These are phyloP conservation scores for Dascillus cervinus DNA, from an alignment of 2,888 invertebrate species.

Conservation along the genomic window DNA sequence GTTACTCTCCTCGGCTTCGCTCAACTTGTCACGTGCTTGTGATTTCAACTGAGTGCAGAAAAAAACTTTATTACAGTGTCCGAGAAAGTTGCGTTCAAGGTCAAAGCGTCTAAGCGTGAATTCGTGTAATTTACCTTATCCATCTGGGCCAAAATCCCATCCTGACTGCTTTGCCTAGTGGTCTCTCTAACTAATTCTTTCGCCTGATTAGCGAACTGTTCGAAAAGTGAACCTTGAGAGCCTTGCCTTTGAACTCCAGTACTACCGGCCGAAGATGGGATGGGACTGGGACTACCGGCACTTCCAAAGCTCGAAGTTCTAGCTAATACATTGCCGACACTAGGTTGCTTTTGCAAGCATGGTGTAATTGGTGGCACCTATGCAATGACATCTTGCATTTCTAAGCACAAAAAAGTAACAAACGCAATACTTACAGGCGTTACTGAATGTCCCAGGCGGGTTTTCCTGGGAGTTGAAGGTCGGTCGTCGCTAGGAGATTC, in stretches of 20 bases:
- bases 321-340: slow-evolving; percentile 53
- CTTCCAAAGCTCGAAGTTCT: slow-evolving; percentile 58
- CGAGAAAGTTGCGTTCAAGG: too few species aligned
- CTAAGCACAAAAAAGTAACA: neutral
- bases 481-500: slow-evolving; percentile 47
- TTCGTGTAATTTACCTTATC: slow-evolving; percentile 75
- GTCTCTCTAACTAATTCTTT: slow-evolving; percentile 84
- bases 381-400: slow-evolving; percentile 3
- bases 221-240: slow-evolving; percentile 77
- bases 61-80: too few species aligned
- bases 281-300: slow-evolving; percentile 36
- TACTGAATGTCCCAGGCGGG: slow-evolving; percentile 43
- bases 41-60: slow-evolving; percentile 46
- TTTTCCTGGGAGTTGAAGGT: slow-evolving; percentile 47
- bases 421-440: slow-evolving; percentile 43
- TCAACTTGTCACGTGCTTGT: slow-evolving; percentile 51
- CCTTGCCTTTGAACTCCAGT: slow-evolving; percentile 57
- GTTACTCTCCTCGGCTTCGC: slow-evolving; percentile 66
- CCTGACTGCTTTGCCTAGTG: slow-evolving; percentile 82
- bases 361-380: slow-evolving; percentile 50
- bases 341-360: slow-evolving; percentile 51
- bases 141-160: slow-evolving; percentile 80
- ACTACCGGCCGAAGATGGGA: slow-evolving; percentile 31
- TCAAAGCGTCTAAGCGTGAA: too few species aligned
- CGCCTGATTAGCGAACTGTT: slow-evolving; percentile 81